These are phyloP conservation scores for Cryptomyrus ogoouensis DNA, from an alignment of 2,113 vertebrate genomes.

Conservation along the genomic window DNA sequence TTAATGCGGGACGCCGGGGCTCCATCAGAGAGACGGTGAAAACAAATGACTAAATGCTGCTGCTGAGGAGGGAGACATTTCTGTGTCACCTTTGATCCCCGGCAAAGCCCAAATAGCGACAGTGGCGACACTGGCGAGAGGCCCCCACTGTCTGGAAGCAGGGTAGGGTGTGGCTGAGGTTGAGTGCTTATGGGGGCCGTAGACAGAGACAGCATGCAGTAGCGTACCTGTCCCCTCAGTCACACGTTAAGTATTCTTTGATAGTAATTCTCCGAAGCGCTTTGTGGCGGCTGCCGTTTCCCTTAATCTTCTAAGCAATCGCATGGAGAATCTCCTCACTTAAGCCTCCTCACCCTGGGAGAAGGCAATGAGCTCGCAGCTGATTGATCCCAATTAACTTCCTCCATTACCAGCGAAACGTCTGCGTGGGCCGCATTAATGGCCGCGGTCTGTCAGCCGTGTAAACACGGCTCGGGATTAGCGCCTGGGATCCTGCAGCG, in stretches of 20 bases:
- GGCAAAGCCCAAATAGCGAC: background rate
- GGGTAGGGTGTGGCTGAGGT: background rate
- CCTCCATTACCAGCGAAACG: constrained; percentile 22
- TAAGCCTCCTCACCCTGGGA: constrained; percentile 33
- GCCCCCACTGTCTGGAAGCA: background rate
- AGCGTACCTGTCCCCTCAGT: background rate
- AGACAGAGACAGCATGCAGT: background rate
- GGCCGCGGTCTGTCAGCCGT: constrained; percentile 23
- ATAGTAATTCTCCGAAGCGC: background rate
- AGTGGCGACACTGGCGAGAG: background rate
- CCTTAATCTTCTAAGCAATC: constrained; percentile 41
- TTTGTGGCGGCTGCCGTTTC: constrained; percentile 9
- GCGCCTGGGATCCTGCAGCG: background rate
- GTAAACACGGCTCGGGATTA: constrained; percentile 27
- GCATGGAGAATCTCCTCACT: constrained; percentile 29
- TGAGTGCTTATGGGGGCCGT: background rate
- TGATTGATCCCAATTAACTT: constrained; percentile 50
- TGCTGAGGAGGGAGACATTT: background rate
- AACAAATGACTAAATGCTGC: background rate
- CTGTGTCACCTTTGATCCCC: background rate
- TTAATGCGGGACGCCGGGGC: background rate
- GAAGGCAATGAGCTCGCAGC: constrained; percentile 29
- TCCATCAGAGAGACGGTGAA: background rate
- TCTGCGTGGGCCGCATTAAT: constrained; percentile 36
- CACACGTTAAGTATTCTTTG: background rate